Evolutionary conservation across 1,140 invertebrate genomes (phyloP), one percentile per base, ranked within the genome.

Genomic region (Lineus longissimus): DNA sequence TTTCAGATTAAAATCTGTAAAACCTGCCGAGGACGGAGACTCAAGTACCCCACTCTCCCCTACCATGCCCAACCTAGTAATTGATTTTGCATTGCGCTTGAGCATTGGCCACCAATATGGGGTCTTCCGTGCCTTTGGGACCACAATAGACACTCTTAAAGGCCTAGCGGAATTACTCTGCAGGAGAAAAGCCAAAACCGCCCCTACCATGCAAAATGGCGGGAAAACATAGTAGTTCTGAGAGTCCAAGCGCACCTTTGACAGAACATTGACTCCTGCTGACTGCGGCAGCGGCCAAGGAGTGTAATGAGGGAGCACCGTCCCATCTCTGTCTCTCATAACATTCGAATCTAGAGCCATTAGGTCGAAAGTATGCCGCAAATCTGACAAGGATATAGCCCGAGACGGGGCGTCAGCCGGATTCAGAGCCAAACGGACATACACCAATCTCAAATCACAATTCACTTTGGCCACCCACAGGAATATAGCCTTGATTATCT

Each of bases 361-460:
- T n/a, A 51, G n/a, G 47, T 51, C 47, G 25, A 51, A 23, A 6
- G 47, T 51, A n/a, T 51, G 47, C 47, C 4, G 47, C 47, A n/a
- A 19, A 27, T 51, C 47, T 4, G n/a, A 27, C 4, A 27, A 6
- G 6, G 47, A 51, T 9, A 27, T 4, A 23, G 4, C 4, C 6
- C 47, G 47, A 19, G 47, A 51, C 6, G 25, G 25, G 25, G n/a
- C n/a, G 25, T 51, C 47, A 6, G 47, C 47, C 9, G 47, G 47
- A n/a, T 51, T 51, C 4, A n/a, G 6, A 4, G 4, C 19, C 9
- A n/a, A 51, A n/a, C 6, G 47, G 9, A 51, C 25, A 27, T 51
- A 51, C 33, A 51, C 25, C n/a, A 51, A 51, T 51, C 47, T 51
- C 47, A 51, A 27, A 9, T 51, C 47, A 9, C n/a, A 19, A n/a